Evolutionary conservation across 2,113 vertebrate species (phyloP).

Genomic region (Osmerus eperlanus): DNA sequence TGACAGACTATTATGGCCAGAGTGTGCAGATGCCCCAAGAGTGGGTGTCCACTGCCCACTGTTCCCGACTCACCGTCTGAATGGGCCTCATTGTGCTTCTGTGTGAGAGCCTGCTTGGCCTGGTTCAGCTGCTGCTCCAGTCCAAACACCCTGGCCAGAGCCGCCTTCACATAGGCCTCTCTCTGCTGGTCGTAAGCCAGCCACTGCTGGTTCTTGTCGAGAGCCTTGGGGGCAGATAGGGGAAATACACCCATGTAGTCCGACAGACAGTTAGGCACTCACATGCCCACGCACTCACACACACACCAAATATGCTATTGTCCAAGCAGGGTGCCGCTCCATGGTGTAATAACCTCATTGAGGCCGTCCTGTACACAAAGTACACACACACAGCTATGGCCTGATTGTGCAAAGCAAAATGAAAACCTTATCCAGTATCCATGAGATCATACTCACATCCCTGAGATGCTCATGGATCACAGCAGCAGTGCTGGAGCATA

Average conservation of each 20-base stretch:
- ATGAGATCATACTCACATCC: constrained; percentile 74
- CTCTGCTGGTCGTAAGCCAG: constrained; percentile 87
- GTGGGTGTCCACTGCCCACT: background rate
- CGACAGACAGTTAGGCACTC: background rate
- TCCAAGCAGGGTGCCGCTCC: background rate
- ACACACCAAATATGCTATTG: background rate
- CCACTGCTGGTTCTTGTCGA: constrained; percentile 89
- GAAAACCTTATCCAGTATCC: background rate
- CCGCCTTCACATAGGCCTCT: constrained; percentile 77
- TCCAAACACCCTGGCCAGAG: constrained; percentile 77
- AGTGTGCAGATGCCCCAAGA: background rate
- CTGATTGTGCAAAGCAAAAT: background rate
- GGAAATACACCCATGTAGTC: background rate
- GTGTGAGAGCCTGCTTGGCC: constrained; percentile 49
- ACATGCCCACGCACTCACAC: background rate
- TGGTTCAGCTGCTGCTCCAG: constrained; percentile 74
- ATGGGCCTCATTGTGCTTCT: constrained; percentile 44
- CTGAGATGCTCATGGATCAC: constrained; percentile 72
- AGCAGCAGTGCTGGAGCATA: constrained; percentile 36
- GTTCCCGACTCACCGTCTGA: background rate
- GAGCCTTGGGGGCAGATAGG: constrained; percentile 67
- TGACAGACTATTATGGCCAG: background rate
- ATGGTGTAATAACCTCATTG: background rate
- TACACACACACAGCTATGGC: background rate
- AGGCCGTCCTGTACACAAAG: background rate